A percentile compares a stretch with the other conserved stretches of the same genome.
These are phyloP conservation scores for Lepidochrysops patricia DNA, from an alignment of 2,888 invertebrate genomes.

Conservation along the genomic window DNA sequence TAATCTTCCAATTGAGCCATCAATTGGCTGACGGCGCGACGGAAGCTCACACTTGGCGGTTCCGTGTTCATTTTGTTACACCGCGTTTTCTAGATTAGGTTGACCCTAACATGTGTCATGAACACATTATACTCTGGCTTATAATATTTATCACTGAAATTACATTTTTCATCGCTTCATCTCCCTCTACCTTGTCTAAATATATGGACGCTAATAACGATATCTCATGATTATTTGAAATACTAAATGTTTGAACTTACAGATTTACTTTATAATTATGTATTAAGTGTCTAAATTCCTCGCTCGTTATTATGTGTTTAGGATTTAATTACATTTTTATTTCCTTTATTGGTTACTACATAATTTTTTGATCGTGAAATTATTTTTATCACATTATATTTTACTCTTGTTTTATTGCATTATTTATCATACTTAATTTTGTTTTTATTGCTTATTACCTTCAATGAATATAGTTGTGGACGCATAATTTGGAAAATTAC, in stretches of 20 bases:
- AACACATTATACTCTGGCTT: not conserved
- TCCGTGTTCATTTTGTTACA: constrained; percentile 28
- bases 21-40: constrained; percentile 42
- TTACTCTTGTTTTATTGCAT: not conserved
- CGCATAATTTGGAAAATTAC: too few relatives aligned
- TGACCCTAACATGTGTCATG: not conserved
- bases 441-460: too few relatives aligned
- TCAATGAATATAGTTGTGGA: too few relatives aligned
- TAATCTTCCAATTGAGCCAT: constrained; percentile 58
- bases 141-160: not conserved
- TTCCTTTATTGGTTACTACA: too few relatives aligned
- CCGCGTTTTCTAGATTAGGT: not conserved
- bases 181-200: not conserved
- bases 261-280: too few relatives aligned
- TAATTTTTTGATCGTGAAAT: not conserved
- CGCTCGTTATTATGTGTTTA: too few relatives aligned
- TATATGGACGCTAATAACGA: too few relatives aligned
- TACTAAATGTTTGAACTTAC: too few relatives aligned
- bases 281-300: too few relatives aligned
- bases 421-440: too few relatives aligned
- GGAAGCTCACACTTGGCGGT: constrained; percentile 43
- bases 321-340: too few relatives aligned
- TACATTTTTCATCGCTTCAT: not conserved
- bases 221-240: too few relatives aligned
- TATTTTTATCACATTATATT: not conserved